phyloP scores from a whole-genome alignment of 2,113 vertebrate species.

The Okapia johnstoni region DNA sequence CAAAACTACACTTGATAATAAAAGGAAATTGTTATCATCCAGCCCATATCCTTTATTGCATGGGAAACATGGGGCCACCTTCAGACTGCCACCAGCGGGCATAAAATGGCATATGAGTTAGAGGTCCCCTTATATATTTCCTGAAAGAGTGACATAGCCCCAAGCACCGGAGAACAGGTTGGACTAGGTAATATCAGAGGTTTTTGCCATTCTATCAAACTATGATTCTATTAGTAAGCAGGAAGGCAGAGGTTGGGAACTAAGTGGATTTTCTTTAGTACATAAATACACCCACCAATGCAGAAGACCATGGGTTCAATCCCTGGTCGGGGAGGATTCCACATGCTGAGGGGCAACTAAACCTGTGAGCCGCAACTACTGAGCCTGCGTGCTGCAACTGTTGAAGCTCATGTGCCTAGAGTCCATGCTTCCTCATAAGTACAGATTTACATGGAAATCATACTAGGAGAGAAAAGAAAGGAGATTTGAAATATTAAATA shows the following conservation, averaged over 20 bases:
- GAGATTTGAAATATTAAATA: background rate
- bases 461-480: background rate
- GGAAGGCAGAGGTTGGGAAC: background rate
- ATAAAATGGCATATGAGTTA: background rate
- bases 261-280: background rate
- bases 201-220: background rate
- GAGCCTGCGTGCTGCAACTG: background rate
- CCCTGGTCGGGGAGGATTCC: background rate
- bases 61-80: background rate
- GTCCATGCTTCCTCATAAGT: background rate
- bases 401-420: background rate
- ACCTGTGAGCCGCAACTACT: background rate
- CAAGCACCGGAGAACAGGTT: background rate
- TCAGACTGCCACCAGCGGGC: background rate
- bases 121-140: background rate
- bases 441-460: background rate
- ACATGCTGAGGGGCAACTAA: background rate
- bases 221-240: background rate
- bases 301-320: background rate
- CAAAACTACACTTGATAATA: background rate
- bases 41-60: background rate
- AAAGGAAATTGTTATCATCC: background rate
- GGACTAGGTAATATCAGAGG: background rate
- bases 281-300: background rate
- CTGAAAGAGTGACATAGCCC: background rate